Base-by-base conservation (phyloP, 2,113 vertebrate species). In the Amblyopsis rosae region DNA sequence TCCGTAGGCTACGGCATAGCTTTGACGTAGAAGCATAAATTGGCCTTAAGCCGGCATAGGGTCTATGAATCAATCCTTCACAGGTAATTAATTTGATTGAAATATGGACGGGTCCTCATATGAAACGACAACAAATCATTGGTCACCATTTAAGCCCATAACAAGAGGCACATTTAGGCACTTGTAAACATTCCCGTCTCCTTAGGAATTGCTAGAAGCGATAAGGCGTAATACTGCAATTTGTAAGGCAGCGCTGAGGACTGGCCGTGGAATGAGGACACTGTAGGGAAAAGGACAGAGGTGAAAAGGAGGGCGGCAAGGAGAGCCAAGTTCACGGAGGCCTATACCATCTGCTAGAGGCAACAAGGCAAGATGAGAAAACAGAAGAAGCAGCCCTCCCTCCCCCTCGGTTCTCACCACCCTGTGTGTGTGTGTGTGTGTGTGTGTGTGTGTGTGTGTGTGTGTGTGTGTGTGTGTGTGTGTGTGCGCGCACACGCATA, bases 391-490 rank as follows among this genome's bases (percentile, higher is more conserved):
- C 4, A 66, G 50, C 35, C 55, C 1, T 62, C 59, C 45, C 56
- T 53, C 54, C 65, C 64, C 76, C 76, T 84, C 87, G 81, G 76
- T 85, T 75, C 73, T 76, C 54, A 32, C 59, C 72, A 69, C 65
- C 63, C 26, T 32, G 55, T 76, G 79, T 87, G 82, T 87, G 83
- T 86, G 81, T 67, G 41, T 67, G 70, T 54, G 67, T 79, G 85
- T 82, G 86, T 76, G 84, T 84, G 85, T 45, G 76, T 81, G 70
- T 9, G 55, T 61, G 59, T 47, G 59, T 48, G 59, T 47, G 41
- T 17, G 59, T 17, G 41, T 48, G 41, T 47, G 59, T 47, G 59
- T 17, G 41, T 46, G 59, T 41, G 59, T 41, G 15, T 41, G 59
- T 17, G 41, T 46, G 59, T 41, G 59, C 12, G 15, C 12, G 59